phyloP scores from a whole-genome alignment of 2,113 vertebrate genomes.

The Cheilinus undulatus region DNA sequence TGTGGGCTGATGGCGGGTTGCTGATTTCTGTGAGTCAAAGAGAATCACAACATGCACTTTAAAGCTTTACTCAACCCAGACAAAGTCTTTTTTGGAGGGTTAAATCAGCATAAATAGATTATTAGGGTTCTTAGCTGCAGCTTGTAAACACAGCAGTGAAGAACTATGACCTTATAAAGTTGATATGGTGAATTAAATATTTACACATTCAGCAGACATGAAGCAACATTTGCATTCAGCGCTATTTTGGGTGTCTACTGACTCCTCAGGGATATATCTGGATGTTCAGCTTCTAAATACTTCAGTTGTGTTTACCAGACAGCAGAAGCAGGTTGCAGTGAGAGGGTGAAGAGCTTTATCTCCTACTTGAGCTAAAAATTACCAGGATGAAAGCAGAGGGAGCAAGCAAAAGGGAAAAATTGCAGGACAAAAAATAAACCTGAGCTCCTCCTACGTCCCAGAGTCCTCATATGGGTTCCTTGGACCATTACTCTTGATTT shows the following conservation, averaged over 20 bases:
- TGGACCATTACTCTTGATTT: no score
- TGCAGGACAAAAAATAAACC: no score
- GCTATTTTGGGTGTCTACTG: not conserved
- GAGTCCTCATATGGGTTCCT: no score
- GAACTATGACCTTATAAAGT: not conserved
- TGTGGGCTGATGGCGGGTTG: conserved; percentile 91
- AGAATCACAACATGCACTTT: not conserved
- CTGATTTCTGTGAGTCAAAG: conserved; percentile 85
- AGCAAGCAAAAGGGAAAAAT: no score
- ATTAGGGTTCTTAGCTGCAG: no score
- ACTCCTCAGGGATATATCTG: not conserved
- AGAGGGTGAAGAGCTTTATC: not conserved
- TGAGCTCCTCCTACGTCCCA: no score
- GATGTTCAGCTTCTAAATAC: not conserved
- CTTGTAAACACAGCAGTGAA: not conserved
- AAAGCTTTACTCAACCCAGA: conserved; percentile 1
- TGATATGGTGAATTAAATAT: not conserved
- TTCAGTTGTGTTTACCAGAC: not conserved
- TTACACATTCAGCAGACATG: not conserved
- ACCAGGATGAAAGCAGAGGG: no score
- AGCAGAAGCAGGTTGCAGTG: no score
- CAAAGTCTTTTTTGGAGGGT: not conserved
- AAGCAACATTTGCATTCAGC: no score
- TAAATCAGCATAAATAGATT: not conserved
- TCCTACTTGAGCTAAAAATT: not conserved